Conservation (phyloP, 2,797 vertebrate species). For the Crenichthys baileyi region DNA sequence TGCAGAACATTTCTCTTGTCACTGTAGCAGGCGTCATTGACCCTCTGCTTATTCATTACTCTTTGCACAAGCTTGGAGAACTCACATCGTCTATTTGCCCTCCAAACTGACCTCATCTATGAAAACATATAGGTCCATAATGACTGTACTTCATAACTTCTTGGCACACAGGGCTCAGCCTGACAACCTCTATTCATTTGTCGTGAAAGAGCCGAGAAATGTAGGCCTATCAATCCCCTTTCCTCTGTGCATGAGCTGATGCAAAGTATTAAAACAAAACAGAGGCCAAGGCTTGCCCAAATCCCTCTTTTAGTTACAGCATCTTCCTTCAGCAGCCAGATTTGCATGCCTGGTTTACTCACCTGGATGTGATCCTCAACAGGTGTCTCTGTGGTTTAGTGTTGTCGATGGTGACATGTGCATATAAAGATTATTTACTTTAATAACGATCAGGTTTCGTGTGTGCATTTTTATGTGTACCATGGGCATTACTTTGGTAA, state of each 20-base stretch:
- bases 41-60: slow-evolving; percentile 35
- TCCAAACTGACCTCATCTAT: slow-evolving; percentile 59
- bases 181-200: slow-evolving; percentile 57
- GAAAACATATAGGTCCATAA: slow-evolving; percentile 52
- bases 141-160: slow-evolving; percentile 51
- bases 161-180: slow-evolving; percentile 30
- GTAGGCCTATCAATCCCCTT: slow-evolving; percentile 44
- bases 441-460: slow-evolving; percentile 31
- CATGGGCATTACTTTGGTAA: no score
- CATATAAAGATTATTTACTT: slow-evolving; percentile 35
- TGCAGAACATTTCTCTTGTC: slow-evolving; percentile 47
- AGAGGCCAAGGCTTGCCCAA: slow-evolving; percentile 36
- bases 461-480: background rate
- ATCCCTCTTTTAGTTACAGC: slow-evolving; percentile 49
- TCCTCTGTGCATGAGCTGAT: slow-evolving; percentile 42
- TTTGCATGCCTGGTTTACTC: slow-evolving; percentile 54
- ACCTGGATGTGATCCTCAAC: slow-evolving; percentile 56
- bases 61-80: slow-evolving; percentile 17
- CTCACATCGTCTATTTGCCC: slow-evolving; percentile 48
- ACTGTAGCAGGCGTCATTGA: slow-evolving; percentile 45
- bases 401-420: background rate
- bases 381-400: slow-evolving; percentile 51
- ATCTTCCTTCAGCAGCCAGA: slow-evolving; percentile 26
- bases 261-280: slow-evolving; percentile 50
- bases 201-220: slow-evolving; percentile 33